Evolutionary conservation across 2,797 vertebrate genomes (phyloP), one percentile per base, ranked within the genome.

Genomic region (Phoeniculus purpureus): DNA sequence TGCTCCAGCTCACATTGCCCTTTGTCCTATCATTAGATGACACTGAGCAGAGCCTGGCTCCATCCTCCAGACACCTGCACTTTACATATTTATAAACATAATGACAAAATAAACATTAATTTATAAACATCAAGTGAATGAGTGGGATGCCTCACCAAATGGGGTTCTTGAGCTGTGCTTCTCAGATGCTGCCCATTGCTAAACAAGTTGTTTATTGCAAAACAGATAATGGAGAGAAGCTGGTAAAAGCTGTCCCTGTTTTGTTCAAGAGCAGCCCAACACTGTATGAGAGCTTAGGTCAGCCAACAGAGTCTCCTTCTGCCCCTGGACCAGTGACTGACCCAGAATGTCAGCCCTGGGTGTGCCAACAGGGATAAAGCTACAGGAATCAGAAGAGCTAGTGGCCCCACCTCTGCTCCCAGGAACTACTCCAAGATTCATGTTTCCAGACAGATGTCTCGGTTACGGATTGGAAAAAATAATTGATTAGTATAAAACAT

Each of bases 81-180:
- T 37, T 37, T 37, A 37, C 37, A 37, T 37, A 37, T 8, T 37
- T 37, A 37, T 37, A 37, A 37, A 37, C 37, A 37, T 37, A 37
- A 37, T 37, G 37, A 37, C 37, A 37, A 37, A 37, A 37, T 37
- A 37, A 37, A 37, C 37, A 37, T 37, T 37, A 37, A 12, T 37
- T 37, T 37, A 37, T 37, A 37, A 37, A 9, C 37, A 37, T 37
- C 37, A 3, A 62, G 18, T 10, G 23, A n/a, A 18, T 0, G 0
- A 86, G 31, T 17, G 55, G 51, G n/a, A 40, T 27, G 64, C 7
- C 26, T 31, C 48, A 25, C 18, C 25, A n/a, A 26, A 47, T 1
- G 4, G 6, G 19, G 3, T 4, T 20, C 0, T n/a, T 13, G 27
- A n/a, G n/a, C 15, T 61, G 27, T 13, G 32, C 11, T 37, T 47